Evolutionary conservation across 2,797 vertebrate species (phyloP), one percentile per base, ranked within the genome.

Genomic region (Sebastes trivittatus): DNA sequence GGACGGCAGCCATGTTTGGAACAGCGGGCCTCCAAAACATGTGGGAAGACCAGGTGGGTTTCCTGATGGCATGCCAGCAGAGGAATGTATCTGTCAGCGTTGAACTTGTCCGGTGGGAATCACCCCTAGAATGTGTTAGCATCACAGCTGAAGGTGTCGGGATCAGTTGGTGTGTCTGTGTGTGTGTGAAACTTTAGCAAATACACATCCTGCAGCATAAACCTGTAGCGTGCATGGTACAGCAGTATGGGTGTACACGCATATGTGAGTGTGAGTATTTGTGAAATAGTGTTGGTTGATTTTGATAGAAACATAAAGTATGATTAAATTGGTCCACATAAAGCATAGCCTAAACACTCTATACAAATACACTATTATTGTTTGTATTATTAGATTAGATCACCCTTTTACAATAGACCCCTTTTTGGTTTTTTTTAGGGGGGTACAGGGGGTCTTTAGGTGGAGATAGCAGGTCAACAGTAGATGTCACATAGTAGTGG

Each of bases 21-120:
- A 72, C 77, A 54, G 69, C 9, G 30, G 55, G 59, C 22, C 61
- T 36, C 63, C 4, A 6, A 29, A 74, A 80, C 66, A 78, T 69
- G 52, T 67, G 80, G 72, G 61, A 61, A 70, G 72, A 69, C 78
- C 87, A 85, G 91, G 84, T 90, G 90, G 87, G 55, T 65, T 61
- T 52, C n/a, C 52, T 77, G 63, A 80, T 34, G 77, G 75, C 58
- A 83, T 64, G 77, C 72, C 66, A 49, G 59, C 11, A 27, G 13
- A 78, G 87, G 92, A 93, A 93, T 90, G 85, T 65, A 4, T 80
- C 71, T 62, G 85, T 92, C 88, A 91, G 90, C 84, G 18, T 25
- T 75, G 87, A 89, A 89, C 82, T 83, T 82, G 82, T 88, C 75
- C 5, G 14, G 2, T 70, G 82, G 86, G 91, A 87, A 66, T 83